Percentiles rank a stretch among this genome's conserved stretches.
These are phyloP conservation scores for Pampus argenteus DNA, from an alignment of 2,797 vertebrate genomes.

Conservation along the genomic window DNA sequence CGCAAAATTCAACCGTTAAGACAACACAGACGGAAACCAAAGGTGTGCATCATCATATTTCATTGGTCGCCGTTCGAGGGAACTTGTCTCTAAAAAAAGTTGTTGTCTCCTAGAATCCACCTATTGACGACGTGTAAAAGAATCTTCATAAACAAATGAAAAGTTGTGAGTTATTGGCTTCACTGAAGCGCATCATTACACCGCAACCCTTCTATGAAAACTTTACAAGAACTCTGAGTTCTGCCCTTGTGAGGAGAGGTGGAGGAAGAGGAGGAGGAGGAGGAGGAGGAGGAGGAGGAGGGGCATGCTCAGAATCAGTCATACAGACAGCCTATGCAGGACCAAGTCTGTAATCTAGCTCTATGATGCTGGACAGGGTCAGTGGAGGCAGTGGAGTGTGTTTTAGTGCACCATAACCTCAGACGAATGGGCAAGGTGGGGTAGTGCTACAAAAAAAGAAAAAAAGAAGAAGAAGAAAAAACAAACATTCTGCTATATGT, in stretches of 20 bases:
- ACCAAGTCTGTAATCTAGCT: conserved; percentile 71
- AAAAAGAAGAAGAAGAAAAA: neutral
- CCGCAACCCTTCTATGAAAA: conserved; percentile 29
- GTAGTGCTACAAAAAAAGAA: neutral
- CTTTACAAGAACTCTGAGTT: conserved; percentile 50
- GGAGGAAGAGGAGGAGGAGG: conserved; percentile 5
- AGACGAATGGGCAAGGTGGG: conserved; percentile 64
- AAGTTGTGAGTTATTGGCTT: conserved; percentile 26
- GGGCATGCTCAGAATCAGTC: conserved; percentile 60
- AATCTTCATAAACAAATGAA: conserved; percentile 33
- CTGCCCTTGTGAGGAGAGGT: conserved; percentile 64
- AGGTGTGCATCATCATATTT: conserved; percentile 17
- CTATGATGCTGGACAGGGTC: conserved; percentile 71
- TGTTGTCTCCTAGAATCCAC: conserved; percentile 13
- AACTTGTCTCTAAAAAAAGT: conserved; percentile 44
- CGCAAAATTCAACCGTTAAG: conserved; percentile 15
- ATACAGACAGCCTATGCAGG: conserved; percentile 62
- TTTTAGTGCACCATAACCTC: conserved; percentile 74
- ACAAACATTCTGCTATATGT: neutral
- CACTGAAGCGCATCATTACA: conserved; percentile 19
- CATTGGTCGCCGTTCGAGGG: conserved; percentile 14
- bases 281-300: conserved; percentile 1
- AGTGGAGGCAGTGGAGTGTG: conserved; percentile 71
- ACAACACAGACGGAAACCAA: conserved; percentile 27
- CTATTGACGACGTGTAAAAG: conserved; percentile 36